Percentiles rank a stretch among this genome's conserved stretches.
Evolutionary conservation across 35 echinoderm and acorn worm species (phyloP).

Genomic region (Eucidaris tribuloides): DNA sequence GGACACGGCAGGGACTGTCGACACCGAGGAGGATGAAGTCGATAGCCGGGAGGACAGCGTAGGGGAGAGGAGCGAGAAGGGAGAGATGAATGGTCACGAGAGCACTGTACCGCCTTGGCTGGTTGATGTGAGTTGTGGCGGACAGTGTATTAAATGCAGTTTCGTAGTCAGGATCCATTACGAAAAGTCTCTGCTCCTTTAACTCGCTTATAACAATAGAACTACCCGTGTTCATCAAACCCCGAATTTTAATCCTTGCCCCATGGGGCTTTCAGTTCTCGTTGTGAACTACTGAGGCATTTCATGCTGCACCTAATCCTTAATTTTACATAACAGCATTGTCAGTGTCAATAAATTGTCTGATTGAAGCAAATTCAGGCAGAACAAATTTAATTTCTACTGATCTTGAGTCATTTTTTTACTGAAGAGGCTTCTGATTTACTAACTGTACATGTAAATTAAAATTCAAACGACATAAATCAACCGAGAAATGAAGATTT

Average conservation of each 20-base stretch:
- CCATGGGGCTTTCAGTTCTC: background rate
- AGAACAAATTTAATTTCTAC: no score
- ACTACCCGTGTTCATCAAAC: background rate
- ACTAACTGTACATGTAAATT: no score
- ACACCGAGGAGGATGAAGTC: background rate
- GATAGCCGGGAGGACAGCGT: background rate
- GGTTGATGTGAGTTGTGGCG: constrained; percentile 62
- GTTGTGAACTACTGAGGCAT: background rate
- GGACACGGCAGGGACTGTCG: background rate
- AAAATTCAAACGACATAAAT: no score
- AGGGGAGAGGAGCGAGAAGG: background rate
- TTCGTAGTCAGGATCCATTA: background rate
- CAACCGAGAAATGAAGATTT: no score
- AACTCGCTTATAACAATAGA: background rate
- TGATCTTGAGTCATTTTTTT: no score
- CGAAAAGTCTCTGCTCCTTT: background rate
- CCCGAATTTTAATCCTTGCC: background rate
- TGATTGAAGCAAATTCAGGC: no score
- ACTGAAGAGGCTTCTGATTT: no score
- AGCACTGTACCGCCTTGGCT: constrained; percentile 72
- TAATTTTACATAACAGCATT: no score
- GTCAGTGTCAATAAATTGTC: no score
- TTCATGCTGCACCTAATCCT: background rate
- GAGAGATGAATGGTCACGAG: constrained; percentile 1
- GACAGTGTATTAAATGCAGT: constrained; percentile 9